A percentile compares a stretch with the other conserved stretches of the same genome.
These are phyloP conservation scores for Ormyrus labotus DNA, from an alignment of 2,888 invertebrate genomes.

Conservation along the genomic window DNA sequence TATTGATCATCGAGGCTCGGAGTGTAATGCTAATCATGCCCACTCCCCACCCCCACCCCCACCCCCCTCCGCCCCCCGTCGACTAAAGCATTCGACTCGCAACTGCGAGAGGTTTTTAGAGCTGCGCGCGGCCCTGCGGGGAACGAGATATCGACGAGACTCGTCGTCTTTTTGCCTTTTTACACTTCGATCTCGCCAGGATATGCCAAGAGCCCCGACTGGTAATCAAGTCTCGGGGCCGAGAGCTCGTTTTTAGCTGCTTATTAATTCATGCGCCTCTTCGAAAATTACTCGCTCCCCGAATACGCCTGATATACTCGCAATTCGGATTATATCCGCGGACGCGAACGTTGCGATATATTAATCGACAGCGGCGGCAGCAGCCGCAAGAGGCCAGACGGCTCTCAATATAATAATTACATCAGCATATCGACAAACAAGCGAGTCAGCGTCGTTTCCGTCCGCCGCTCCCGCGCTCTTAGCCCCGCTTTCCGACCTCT, in stretches of 20 bases:
- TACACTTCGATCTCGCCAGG: conserved; percentile 58
- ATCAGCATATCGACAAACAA: conserved; percentile 76
- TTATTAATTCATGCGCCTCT: too few species aligned
- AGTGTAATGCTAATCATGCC: conserved; percentile 76
- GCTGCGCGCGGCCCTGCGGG: conserved; percentile 58
- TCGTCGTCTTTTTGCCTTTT: conserved; percentile 66
- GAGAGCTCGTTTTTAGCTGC: too few species aligned
- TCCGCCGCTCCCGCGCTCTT: conserved; percentile 7
- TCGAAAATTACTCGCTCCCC: too few species aligned
- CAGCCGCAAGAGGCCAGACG: not conserved
- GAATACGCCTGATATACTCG: too few species aligned
- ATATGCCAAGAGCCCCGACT: too few species aligned
- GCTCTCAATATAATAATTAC: conserved; percentile 75
- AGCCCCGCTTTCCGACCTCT: not conserved
- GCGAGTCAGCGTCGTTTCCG: conserved; percentile 65
- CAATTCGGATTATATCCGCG: too few species aligned
- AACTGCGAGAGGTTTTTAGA: conserved; percentile 54
- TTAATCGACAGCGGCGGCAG: conserved; percentile 29
- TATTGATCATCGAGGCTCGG: conserved; percentile 76
- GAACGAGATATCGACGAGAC: conserved; percentile 72
- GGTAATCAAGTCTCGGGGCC: too few species aligned
- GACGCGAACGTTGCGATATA: not conserved
- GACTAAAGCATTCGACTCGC: conserved; percentile 57
- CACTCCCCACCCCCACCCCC: conserved; percentile 63
- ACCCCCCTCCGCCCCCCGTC: conserved; percentile 51